Percentiles rank a stretch among this genome's conserved stretches.
Evolutionary conservation across 1,140 invertebrate species (phyloP).

Genomic region (Ceratoteleas bidentatus): DNA sequence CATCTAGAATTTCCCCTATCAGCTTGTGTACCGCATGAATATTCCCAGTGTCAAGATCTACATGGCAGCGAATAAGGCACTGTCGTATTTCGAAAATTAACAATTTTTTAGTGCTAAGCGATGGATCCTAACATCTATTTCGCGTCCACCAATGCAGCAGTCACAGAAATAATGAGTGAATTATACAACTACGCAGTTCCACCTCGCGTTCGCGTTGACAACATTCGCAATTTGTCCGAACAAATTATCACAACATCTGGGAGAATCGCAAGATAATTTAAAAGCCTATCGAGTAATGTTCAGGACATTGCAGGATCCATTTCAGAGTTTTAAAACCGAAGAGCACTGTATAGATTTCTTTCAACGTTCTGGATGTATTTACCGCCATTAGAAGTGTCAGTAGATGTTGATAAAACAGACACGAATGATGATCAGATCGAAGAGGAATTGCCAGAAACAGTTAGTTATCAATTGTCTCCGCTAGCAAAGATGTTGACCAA

Average conservation of each 20-base stretch:
- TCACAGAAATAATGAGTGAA: no score
- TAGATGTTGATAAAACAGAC: not conserved
- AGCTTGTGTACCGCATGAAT: no score
- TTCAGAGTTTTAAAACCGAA: not conserved
- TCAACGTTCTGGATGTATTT: not conserved
- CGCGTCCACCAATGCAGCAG: no score
- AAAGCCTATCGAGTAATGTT: not conserved
- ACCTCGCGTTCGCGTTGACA: no score
- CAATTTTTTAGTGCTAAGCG: no score
- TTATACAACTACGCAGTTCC: no score
- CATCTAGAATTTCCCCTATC: no score
- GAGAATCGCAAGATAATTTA: not conserved
- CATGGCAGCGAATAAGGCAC: no score
- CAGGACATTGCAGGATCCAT: not conserved
- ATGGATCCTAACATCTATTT: no score
- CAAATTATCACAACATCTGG: not conserved
- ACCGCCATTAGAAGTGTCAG: not conserved
- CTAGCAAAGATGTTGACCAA: not conserved
- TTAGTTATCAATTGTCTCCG: conserved; percentile 3
- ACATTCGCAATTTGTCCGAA: not conserved
- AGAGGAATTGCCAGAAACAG: not conserved
- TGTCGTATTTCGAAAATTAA: no score
- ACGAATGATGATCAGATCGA: not conserved
- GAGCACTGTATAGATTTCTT: not conserved
- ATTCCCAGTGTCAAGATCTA: no score